Evolutionary conservation across 1,140 invertebrate genomes (phyloP).

Genomic region (Drosophila auraria): DNA sequence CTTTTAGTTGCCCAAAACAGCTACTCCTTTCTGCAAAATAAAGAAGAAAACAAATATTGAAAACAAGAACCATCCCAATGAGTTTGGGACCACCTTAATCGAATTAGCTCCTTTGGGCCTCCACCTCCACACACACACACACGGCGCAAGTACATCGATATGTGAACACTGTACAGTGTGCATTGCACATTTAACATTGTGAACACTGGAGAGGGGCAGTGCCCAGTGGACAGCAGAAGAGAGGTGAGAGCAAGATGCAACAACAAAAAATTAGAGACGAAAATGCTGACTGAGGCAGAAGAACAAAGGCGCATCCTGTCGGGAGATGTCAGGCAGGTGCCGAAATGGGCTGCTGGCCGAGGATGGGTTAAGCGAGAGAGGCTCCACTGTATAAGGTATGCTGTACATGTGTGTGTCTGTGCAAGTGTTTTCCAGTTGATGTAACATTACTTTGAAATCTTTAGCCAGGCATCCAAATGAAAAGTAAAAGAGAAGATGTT

Average conservation of each 20-base stretch:
- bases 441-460: constrained; percentile 84
- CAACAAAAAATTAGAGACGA: constrained; percentile 32
- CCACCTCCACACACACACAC: not conserved
- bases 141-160: constrained; percentile 49
- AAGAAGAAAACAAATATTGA: not conserved
- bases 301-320: constrained; percentile 70
- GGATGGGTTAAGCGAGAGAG: constrained; percentile 23
- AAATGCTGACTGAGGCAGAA: constrained; percentile 79
- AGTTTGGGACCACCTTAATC: constrained; percentile 9
- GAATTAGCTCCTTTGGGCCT: constrained; percentile 6
- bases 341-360: not conserved
- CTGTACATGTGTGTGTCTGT: constrained; percentile 15
- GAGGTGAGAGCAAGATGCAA: constrained; percentile 8
- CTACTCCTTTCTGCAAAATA: too few species aligned
- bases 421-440: constrained; percentile 83
- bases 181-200: constrained; percentile 1
- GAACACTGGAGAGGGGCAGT: not conserved
- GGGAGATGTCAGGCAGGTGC: constrained; percentile 51
- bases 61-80: not conserved
- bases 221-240: not conserved
- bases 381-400: constrained; percentile 33
- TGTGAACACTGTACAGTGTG: constrained; percentile 29
- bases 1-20: too few species aligned
- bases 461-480: constrained; percentile 72
- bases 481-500: constrained; percentile 81